These are phyloP conservation scores for Strigamia crassipes DNA, from an alignment of 2,888 invertebrate species.

Conservation along the genomic window DNA sequence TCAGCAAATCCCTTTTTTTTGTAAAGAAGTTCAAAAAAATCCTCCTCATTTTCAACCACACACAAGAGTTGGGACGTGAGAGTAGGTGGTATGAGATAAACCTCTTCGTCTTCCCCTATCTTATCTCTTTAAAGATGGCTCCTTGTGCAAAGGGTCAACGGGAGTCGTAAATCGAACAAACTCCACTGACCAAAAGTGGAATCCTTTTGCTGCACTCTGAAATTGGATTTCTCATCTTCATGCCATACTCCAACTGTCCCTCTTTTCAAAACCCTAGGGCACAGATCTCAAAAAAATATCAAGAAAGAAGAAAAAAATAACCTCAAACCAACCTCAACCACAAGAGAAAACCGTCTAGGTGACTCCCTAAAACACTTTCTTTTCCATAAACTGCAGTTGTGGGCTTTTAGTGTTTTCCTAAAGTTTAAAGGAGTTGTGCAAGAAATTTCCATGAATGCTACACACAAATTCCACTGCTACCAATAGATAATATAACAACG, in stretches of 20 bases:
- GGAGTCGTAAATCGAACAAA: constrained; percentile 3
- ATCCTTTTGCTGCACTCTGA: constrained; percentile 3
- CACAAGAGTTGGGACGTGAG: background rate
- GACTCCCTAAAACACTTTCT: too few relatives aligned
- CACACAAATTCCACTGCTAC: background rate
- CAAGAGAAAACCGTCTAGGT: too few relatives aligned
- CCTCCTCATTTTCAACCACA: background rate
- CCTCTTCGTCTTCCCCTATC: background rate
- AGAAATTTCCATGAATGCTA: too few relatives aligned
- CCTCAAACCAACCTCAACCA: too few relatives aligned
- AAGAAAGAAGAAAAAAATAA: background rate
- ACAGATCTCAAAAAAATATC: background rate
- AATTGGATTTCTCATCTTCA: constrained; percentile 3
- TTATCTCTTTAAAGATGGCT: constrained; percentile 10
- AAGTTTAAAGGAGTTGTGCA: too few relatives aligned
- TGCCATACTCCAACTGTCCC: background rate
- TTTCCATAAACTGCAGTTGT: too few relatives aligned
- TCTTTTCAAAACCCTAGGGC: background rate
- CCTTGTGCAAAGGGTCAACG: constrained; percentile 10
- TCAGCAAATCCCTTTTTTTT: background rate
- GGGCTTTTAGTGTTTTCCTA: too few relatives aligned
- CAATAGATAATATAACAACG: background rate
- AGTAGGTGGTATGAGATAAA: background rate
- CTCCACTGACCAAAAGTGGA: constrained; percentile 6
- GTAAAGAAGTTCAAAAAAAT: background rate